Conservation (phyloP, 2,113 vertebrate species). For the Galeopterus variegatus region DNA sequence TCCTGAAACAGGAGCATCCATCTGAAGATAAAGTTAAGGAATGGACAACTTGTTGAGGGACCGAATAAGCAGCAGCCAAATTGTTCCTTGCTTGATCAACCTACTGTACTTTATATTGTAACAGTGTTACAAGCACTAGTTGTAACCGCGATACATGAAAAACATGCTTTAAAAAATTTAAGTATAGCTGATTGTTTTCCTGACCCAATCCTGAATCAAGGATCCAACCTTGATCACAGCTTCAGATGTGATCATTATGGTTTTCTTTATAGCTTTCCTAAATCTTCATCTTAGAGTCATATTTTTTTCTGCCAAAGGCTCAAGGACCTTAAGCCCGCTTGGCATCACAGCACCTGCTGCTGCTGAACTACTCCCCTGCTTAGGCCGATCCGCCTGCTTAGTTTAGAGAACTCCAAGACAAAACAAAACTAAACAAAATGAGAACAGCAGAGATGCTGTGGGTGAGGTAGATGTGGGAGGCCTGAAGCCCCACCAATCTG, state of each 20-base stretch:
- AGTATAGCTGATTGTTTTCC: slow-evolving; percentile 23
- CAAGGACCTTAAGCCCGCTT: not conserved
- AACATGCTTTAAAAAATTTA: not conserved
- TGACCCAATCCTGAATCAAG: slow-evolving; percentile 23
- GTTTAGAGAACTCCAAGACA: slow-evolving; percentile 36
- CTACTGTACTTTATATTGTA: not conserved
- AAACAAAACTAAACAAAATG: slow-evolving; percentile 54
- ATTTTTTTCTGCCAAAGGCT: slow-evolving; percentile 50
- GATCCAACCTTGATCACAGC: not conserved
- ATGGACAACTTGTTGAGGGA: not conserved
- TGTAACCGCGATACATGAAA: not conserved
- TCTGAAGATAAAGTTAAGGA: slow-evolving; percentile 40
- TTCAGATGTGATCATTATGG: not conserved
- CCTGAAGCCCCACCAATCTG: not conserved
- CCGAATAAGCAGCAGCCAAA: not conserved
- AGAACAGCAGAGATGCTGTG: not conserved
- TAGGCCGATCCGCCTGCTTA: not conserved
- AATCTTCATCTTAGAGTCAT: slow-evolving; percentile 14
- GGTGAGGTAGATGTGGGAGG: not conserved
- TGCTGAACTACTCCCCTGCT: not conserved
- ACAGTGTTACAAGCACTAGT: not conserved
- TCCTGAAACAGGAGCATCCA: not conserved
- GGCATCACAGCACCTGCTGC: not conserved
- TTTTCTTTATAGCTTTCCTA: slow-evolving; percentile 53
- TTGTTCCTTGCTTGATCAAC: not conserved